phyloP scores from a whole-genome alignment of 2,888 invertebrate genomes.

The Shargacucullia verbasci region DNA sequence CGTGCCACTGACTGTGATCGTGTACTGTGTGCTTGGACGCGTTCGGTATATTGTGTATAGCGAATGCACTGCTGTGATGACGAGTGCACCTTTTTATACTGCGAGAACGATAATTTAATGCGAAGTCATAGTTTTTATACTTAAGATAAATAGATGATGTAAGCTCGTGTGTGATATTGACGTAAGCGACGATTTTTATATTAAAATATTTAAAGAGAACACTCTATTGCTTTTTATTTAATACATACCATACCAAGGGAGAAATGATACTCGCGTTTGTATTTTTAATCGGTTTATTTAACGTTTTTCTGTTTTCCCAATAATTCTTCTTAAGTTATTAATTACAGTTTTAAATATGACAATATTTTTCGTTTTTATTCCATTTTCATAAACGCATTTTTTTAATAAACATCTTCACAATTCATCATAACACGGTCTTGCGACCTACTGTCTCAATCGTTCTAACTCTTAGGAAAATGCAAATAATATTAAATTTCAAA shows the following conservation, averaged over 20 bases:
- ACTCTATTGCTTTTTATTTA: slow-evolving; percentile 51
- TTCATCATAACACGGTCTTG: slow-evolving; percentile 88
- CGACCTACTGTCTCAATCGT: slow-evolving; percentile 88
- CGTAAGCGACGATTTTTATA: slow-evolving; percentile 85
- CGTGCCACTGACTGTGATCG: slow-evolving; percentile 85
- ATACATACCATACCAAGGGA: slow-evolving; percentile 5
- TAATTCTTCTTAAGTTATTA: slow-evolving; percentile 88
- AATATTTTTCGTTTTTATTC: slow-evolving; percentile 88
- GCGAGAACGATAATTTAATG: slow-evolving; percentile 86
- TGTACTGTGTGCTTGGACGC: slow-evolving; percentile 78
- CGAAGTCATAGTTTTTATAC: slow-evolving; percentile 89
- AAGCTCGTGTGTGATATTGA: slow-evolving; percentile 89
- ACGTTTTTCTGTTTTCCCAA: slow-evolving; percentile 87
- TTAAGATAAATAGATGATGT: slow-evolving; percentile 89
- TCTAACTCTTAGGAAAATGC: slow-evolving; percentile 89
- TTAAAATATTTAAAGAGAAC: slow-evolving; percentile 83
- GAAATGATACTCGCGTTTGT: slow-evolving; percentile 79
- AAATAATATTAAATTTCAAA: slow-evolving; percentile 87
- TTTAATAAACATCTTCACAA: slow-evolving; percentile 88
- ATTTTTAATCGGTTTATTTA: slow-evolving; percentile 89
- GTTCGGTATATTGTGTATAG: slow-evolving; percentile 84
- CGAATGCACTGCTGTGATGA: slow-evolving; percentile 83
- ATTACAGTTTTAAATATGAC: slow-evolving; percentile 88
- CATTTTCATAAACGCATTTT: slow-evolving; percentile 88
- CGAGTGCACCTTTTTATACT: slow-evolving; percentile 81